Conservation (phyloP, 2,113 vertebrate genomes). For the Triplophysa dalaica region DNA sequence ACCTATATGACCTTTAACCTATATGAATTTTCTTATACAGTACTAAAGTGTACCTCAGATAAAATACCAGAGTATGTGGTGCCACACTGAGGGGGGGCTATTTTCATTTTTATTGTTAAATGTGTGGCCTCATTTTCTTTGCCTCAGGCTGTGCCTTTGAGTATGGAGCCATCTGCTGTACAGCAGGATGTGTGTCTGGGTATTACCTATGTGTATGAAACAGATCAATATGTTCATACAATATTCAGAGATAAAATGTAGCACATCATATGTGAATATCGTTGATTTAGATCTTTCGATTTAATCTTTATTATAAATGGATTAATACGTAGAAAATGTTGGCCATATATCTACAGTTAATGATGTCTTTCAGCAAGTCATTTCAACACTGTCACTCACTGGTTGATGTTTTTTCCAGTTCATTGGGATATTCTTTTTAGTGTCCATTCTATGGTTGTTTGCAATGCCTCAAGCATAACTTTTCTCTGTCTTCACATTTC, state of each 20-base stretch:
- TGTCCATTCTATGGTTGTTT: constrained; percentile 22
- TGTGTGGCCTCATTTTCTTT: background rate
- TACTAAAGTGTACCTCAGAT: background rate
- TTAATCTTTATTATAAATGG: no score
- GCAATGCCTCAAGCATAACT: constrained; percentile 4
- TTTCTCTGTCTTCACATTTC: background rate
- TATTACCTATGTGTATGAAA: constrained; percentile 1
- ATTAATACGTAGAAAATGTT: background rate
- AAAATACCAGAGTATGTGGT: background rate
- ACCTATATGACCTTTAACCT: background rate
- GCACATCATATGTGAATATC: no score
- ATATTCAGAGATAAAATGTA: no score
- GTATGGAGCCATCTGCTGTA: constrained; percentile 49
- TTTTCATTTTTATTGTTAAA: background rate
- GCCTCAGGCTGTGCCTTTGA: background rate
- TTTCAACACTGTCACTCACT: background rate
- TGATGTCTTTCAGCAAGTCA: background rate
- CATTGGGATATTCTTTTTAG: constrained; percentile 1
- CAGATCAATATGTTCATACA: background rate
- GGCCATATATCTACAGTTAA: background rate
- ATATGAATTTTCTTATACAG: background rate
- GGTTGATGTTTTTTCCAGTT: background rate
- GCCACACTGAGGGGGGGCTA: constrained; percentile 5
- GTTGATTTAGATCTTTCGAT: no score
- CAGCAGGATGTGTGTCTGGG: constrained; percentile 3